Evolutionary conservation across 2,888 invertebrate genomes (phyloP), one percentile per base, ranked within the genome.

Genomic region (Spatulosminthurus flaviceps): DNA sequence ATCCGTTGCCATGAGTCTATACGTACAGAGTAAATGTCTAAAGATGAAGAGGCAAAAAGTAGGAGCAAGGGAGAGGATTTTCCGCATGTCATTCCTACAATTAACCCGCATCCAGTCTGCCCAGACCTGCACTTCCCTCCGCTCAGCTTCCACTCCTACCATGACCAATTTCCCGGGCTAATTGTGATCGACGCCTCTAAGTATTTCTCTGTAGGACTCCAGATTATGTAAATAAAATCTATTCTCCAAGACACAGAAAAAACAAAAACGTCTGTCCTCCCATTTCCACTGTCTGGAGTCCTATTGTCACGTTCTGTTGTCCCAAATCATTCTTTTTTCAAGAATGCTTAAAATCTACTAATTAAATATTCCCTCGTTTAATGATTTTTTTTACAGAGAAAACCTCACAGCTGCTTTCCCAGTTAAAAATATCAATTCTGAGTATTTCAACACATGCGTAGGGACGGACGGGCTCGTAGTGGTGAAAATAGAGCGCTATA

Each of bases 111-210:
- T 41, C 78, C 64, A 43, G 51, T 72, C 70, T 29, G 26, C 60
- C n/a, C 28, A 71, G 64, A 41, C 66, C 21, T 42, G 75, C 77
- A 77, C 74, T 79, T 77, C 77, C 79, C 67, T 34, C 73, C 72
- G 77, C 74, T 81, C 75, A 77, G 79, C 77, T 79, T 81, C 51
- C 77, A 67, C 64, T 81, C 79, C 71, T 70, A 77, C 79, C 77
- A 77, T 76, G 71, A 79, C 75, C 71, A 74, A 79, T 77, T 79
- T 60, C 69, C 16, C 24, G 64, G 61, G 71, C 69, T 75, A 79
- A 75, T 66, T 74, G 69, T 79, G 75, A 79, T 79, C 41, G 73
- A 79, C 78, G 70, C 73, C 75, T 76, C 64, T 74, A 5, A 60
- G 60, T 60, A 24, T 26, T 21, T 21, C 64, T 64, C 24, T 51